Evolutionary conservation across 2,797 vertebrate species (phyloP).

Genomic region (Manis crassicaudata): DNA sequence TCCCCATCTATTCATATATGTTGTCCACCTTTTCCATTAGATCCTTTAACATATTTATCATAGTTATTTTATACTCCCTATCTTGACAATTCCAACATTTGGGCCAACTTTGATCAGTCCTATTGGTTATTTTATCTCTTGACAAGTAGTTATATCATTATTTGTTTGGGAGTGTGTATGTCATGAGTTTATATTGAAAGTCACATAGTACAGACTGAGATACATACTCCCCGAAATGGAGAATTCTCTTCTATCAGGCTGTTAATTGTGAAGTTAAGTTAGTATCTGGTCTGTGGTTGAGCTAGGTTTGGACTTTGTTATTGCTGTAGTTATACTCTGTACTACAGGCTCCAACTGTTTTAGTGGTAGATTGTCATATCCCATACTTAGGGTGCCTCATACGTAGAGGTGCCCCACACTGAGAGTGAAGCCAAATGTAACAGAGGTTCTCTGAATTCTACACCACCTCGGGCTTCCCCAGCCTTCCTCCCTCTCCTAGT

Average conservation of each 20-base stretch:
- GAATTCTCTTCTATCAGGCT: neutral
- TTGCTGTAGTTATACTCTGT: neutral
- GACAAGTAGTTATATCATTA: neutral
- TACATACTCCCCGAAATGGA: neutral
- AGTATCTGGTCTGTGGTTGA: neutral
- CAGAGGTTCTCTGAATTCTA: neutral
- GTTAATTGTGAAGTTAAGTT: neutral
- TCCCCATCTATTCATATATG: neutral
- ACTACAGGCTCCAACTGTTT: neutral
- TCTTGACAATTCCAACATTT: neutral
- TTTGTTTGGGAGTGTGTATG: neutral
- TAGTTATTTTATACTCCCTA: neutral
- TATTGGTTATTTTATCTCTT: slow-evolving; percentile 21
- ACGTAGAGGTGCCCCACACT: neutral
- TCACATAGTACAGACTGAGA: neutral
- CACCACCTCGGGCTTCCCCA: neutral
- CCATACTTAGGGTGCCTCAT: neutral
- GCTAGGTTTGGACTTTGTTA: neutral
- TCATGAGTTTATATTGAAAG: neutral
- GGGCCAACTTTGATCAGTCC: neutral
- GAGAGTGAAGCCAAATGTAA: neutral
- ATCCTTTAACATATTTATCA: neutral
- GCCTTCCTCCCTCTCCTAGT: neutral
- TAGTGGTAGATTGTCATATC: neutral
- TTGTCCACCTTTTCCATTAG: neutral